phyloP scores from a whole-genome alignment of 1,140 invertebrate genomes.

The Bombyx mori region DNA sequence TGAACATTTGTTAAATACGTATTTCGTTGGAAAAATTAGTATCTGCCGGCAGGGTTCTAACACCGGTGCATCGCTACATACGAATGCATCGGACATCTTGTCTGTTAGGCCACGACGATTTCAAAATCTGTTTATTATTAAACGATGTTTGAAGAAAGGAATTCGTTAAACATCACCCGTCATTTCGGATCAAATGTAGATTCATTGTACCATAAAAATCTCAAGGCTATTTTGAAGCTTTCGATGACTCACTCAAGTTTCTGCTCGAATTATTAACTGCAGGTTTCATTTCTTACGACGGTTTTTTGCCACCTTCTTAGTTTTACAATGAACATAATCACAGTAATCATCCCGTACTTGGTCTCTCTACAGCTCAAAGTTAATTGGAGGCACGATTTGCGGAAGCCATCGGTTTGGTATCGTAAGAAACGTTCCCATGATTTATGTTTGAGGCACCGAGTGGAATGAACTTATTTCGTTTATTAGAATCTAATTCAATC shows the following conservation, averaged over 20 bases:
- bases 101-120: no score
- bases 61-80: no score
- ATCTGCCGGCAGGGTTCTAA: no score
- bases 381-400: slow-evolving; percentile 14
- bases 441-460: neutral
- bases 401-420: slow-evolving; percentile 10
- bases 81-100: no score
- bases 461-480: neutral
- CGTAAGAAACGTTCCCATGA: slow-evolving; percentile 2
- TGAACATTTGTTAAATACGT: no score
- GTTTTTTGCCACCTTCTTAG: slow-evolving; percentile 18
- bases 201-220: slow-evolving; percentile 1
- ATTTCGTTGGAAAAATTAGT: no score
- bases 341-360: slow-evolving; percentile 17
- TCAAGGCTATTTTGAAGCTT: slow-evolving; percentile 23
- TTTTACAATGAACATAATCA: slow-evolving; percentile 16
- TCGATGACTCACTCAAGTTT: slow-evolving; percentile 39
- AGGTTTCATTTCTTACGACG: slow-evolving; percentile 23
- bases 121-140: no score
- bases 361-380: slow-evolving; percentile 6
- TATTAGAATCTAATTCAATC: no score
- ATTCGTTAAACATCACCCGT: neutral
- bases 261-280: slow-evolving; percentile 43
- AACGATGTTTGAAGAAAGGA: no score
- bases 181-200: neutral